These are phyloP conservation scores for Dendroctonus valens DNA, from an alignment of 1,140 invertebrate species.

Conservation along the genomic window DNA sequence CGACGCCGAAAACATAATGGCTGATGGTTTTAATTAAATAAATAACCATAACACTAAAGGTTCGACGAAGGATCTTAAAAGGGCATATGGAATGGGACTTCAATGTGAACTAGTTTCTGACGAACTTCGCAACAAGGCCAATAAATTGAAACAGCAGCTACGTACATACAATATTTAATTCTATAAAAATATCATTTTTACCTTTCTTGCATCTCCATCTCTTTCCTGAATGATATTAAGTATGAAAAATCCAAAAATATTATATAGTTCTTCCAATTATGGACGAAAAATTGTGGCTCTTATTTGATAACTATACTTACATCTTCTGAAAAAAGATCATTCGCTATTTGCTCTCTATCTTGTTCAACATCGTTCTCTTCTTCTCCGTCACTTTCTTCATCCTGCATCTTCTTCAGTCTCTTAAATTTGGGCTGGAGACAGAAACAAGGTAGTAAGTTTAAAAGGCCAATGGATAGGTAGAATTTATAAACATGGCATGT, in stretches of 20 bases:
- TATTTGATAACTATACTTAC: slow-evolving; percentile 56
- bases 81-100: too few species aligned
- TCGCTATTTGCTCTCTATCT: slow-evolving; percentile 83
- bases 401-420: slow-evolving; percentile 76
- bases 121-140: too few species aligned
- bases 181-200: not conserved
- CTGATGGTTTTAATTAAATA: too few species aligned
- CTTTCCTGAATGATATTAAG: slow-evolving; percentile 5
- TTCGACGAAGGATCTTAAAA: too few species aligned
- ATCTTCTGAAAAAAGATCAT: slow-evolving; percentile 87
- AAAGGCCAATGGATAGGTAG: not conserved
- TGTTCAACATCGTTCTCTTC: slow-evolving; percentile 72
- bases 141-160: too few species aligned
- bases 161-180: too few species aligned
- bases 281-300: not conserved
- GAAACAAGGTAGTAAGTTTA: slow-evolving; percentile 4
- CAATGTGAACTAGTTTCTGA: too few species aligned
- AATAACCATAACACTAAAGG: too few species aligned
- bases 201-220: slow-evolving; percentile 5
- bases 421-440: slow-evolving; percentile 77
- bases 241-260: too few species aligned
- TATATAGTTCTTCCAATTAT: too few species aligned
- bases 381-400: slow-evolving; percentile 85
- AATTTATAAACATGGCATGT: not conserved
- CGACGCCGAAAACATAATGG: too few species aligned